A percentile compares a stretch with the other conserved stretches of the same genome.
Evolutionary conservation across 2,888 invertebrate genomes (phyloP).

Genomic region (Ophonus ardosiacus): DNA sequence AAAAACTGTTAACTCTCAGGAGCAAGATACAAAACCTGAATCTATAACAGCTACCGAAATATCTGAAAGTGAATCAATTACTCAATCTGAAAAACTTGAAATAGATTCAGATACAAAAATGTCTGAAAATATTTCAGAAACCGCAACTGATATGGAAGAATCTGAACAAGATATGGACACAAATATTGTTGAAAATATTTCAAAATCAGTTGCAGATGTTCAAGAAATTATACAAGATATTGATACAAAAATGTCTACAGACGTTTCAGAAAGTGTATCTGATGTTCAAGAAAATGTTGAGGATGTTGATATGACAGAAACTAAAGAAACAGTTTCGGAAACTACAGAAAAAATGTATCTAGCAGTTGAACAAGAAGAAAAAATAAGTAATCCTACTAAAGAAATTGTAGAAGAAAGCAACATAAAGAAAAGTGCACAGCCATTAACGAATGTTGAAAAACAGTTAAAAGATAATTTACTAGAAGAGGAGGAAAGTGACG

Average conservation of each 20-base stretch:
- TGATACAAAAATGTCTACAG: constrained; percentile 13
- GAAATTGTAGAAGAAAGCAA: not conserved
- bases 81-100: constrained; percentile 1
- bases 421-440: not conserved
- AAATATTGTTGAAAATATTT: not conserved
- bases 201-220: constrained; percentile 6
- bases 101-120: not conserved
- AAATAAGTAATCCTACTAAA: not conserved
- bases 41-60: not conserved
- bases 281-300: not conserved
- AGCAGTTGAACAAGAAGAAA: not conserved
- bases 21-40: not conserved
- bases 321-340: not conserved
- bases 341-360: not conserved
- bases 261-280: constrained; percentile 3
- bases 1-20: not conserved
- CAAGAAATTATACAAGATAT: not conserved
- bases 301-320: constrained; percentile 4
- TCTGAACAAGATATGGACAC: not conserved
- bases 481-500: not conserved
- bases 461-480: not conserved
- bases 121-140: constrained; percentile 23
- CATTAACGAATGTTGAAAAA: not conserved
- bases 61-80: not conserved
- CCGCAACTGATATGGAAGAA: not conserved